A percentile compares a stretch with the other conserved stretches of the same genome.
Conservation (phyloP, 2,113 vertebrate genomes). For the Colossoma macropomum region DNA sequence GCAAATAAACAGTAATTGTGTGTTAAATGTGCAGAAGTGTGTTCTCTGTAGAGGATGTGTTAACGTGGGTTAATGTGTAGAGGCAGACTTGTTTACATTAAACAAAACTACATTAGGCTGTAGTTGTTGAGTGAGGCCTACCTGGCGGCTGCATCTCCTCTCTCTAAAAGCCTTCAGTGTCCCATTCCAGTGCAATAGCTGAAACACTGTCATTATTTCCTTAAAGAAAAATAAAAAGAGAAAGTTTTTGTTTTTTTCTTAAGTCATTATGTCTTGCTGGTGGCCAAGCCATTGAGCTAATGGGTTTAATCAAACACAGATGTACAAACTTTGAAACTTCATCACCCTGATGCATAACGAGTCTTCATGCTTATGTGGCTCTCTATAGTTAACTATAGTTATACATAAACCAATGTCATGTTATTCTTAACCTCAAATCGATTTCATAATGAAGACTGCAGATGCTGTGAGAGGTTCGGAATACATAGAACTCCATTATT, state of each 20-base stretch:
- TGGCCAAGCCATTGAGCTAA: neutral
- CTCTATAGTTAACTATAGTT: conserved; percentile 25
- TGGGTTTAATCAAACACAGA: conserved; percentile 26
- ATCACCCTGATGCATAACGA: conserved; percentile 5
- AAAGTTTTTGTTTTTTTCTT: neutral
- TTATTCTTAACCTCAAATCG: conserved; percentile 27
- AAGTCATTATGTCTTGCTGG: neutral
- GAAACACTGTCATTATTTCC: conserved; percentile 67
- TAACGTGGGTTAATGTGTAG: no score
- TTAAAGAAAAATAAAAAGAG: conserved; percentile 3
- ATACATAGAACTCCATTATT: conserved; percentile 3
- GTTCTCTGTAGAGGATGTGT: no score
- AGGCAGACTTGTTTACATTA: neutral
- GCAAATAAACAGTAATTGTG: no score
- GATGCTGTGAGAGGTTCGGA: conserved; percentile 4
- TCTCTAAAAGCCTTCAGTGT: conserved; percentile 60
- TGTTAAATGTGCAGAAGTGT: no score
- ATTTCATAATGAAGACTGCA: conserved; percentile 14
- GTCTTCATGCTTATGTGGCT: neutral
- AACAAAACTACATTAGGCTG: neutral
- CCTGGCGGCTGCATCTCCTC: conserved; percentile 56
- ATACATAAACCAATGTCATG: neutral
- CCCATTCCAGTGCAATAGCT: conserved; percentile 64
- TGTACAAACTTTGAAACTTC: conserved; percentile 20
- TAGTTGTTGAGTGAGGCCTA: conserved; percentile 8